Evolutionary conservation across 2,113 vertebrate genomes (phyloP).

Genomic region (Ceyx cyanopectus): DNA sequence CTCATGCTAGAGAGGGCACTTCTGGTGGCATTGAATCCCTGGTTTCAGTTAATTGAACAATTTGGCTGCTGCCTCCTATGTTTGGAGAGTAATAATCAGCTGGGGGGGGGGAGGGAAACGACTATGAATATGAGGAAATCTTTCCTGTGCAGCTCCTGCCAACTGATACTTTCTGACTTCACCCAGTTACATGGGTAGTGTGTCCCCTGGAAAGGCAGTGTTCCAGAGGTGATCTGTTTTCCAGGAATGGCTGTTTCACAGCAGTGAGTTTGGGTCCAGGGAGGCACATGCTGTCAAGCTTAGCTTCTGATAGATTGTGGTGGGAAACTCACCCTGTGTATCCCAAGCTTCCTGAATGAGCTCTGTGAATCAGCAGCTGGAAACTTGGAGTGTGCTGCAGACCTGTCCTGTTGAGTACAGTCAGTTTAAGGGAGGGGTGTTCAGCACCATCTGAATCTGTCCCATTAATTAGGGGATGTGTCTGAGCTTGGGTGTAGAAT

Average conservation of each 20-base stretch:
- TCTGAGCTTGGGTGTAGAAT: background rate
- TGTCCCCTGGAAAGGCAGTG: background rate
- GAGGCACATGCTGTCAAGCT: background rate
- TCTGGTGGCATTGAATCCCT: background rate
- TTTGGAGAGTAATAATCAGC: background rate
- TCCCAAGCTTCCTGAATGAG: background rate
- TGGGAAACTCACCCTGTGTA: background rate
- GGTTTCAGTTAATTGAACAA: background rate
- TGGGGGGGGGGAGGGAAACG: background rate
- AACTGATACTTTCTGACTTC: background rate
- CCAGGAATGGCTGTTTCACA: background rate
- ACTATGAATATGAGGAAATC: background rate
- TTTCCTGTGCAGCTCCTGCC: background rate
- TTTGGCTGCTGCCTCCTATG: background rate
- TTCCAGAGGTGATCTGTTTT: background rate
- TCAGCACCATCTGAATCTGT: slow-evolving; percentile 24
- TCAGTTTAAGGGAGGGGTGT: background rate
- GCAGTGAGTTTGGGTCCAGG: background rate
- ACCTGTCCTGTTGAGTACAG: background rate
- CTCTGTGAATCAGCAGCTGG: background rate
- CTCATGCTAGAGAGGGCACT: background rate
- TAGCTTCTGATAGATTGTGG: background rate
- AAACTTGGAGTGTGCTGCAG: background rate
- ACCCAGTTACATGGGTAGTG: background rate
- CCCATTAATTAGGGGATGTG: background rate